Conservation (phyloP, 2,113 vertebrate genomes). For the Syrmaticus mikado region DNA sequence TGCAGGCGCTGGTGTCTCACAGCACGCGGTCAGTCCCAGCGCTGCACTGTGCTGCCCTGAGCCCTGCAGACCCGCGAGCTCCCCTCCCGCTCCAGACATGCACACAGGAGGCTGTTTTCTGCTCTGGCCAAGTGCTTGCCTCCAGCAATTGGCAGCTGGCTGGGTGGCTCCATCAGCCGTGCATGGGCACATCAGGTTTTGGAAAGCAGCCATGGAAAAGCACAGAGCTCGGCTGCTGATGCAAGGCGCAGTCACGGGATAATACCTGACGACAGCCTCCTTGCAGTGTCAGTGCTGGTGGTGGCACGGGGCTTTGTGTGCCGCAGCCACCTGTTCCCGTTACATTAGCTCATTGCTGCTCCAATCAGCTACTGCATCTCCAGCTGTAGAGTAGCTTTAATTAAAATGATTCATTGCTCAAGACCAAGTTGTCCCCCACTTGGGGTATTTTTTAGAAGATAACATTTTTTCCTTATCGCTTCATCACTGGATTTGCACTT, state of each 20-base stretch:
- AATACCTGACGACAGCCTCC: constrained; percentile 28
- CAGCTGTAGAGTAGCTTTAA: constrained; percentile 21
- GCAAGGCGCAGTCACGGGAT: neutral
- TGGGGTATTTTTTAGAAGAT: neutral
- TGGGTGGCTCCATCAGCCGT: neutral
- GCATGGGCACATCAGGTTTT: neutral
- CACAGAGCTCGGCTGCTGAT: neutral
- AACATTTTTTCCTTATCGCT: neutral
- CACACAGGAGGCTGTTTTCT: neutral
- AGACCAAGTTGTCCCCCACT: neutral
- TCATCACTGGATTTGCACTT: neutral
- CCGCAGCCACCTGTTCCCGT: neutral
- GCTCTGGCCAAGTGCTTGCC: neutral
- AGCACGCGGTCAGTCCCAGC: neutral
- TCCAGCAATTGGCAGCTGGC: neutral
- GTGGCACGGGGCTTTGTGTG: neutral
- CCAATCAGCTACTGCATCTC: neutral
- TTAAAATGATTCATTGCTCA: constrained; percentile 5
- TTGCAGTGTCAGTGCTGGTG: constrained; percentile 13
- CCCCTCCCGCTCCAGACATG: fast-evolving
- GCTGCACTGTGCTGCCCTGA: neutral
- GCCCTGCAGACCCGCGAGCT: neutral
- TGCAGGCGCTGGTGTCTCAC: fast-evolving
- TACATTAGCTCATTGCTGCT: constrained; percentile 42
- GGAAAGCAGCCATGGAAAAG: neutral